phyloP scores from a whole-genome alignment of 2,113 vertebrate genomes.

The Bostrychus sinensis region DNA sequence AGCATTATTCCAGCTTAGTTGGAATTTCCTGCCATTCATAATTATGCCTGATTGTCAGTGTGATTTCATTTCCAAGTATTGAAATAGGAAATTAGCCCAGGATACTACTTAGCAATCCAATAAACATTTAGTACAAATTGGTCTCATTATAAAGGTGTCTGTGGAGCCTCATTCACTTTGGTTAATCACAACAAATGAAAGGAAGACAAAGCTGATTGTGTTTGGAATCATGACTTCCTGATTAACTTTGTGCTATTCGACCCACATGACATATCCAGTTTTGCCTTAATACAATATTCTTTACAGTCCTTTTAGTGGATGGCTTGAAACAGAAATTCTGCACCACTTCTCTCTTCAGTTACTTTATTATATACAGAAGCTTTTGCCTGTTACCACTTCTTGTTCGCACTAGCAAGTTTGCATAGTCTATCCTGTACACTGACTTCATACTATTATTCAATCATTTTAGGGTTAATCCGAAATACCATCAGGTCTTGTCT shows the following conservation, averaged over 20 bases:
- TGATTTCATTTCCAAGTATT: slow-evolving; percentile 32
- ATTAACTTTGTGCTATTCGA: slow-evolving; percentile 33
- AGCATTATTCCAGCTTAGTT: slow-evolving; percentile 27
- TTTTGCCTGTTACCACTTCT: too few species aligned
- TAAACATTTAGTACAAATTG: slow-evolving; percentile 62
- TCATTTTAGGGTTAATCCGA: too few species aligned
- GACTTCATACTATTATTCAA: too few species aligned
- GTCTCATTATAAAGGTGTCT: slow-evolving; percentile 50
- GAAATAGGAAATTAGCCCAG: slow-evolving; percentile 58
- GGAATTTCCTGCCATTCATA: slow-evolving; percentile 28
- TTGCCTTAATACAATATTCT: too few species aligned
- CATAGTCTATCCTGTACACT: too few species aligned
- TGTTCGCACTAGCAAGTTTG: too few species aligned
- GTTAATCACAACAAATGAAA: slow-evolving; percentile 42
- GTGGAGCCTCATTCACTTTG: slow-evolving; percentile 1
- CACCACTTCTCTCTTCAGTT: too few species aligned
- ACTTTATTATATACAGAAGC: too few species aligned
- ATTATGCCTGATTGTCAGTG: slow-evolving; percentile 24
- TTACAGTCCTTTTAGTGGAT: too few species aligned
- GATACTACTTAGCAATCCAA: slow-evolving; percentile 50
- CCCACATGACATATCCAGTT: slow-evolving; percentile 10
- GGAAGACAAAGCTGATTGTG: slow-evolving; percentile 2
- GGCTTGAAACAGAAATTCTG: too few species aligned
- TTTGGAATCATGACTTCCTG: slow-evolving; percentile 20
- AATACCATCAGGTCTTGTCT: too few species aligned